Percentiles rank a stretch among this genome's conserved stretches.
These are phyloP conservation scores for Pterophyllum scalare DNA, from an alignment of 2,113 vertebrate species.

Conservation along the genomic window DNA sequence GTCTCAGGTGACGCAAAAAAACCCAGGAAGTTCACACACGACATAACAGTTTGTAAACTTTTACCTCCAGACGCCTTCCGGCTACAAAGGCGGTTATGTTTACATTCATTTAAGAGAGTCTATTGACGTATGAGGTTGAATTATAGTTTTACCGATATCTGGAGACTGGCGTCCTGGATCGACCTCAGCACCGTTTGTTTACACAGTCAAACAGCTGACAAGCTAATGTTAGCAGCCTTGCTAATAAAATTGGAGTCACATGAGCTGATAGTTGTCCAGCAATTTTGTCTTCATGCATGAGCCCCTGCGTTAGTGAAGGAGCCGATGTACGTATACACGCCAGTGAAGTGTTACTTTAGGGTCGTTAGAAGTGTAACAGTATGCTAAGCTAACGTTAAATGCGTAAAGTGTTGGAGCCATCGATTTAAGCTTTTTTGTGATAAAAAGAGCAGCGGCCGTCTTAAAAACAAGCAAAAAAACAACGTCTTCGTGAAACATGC, in stretches of 20 bases:
- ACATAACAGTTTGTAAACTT: slow-evolving; percentile 50
- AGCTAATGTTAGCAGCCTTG: slow-evolving; percentile 63
- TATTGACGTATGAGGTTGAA: not conserved
- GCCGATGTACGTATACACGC: not conserved
- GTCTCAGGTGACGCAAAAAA: not conserved
- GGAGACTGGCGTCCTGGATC: not conserved
- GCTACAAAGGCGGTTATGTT: not conserved
- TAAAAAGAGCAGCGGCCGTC: not conserved
- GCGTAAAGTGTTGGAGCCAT: not conserved
- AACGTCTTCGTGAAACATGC: slow-evolving; percentile 80
- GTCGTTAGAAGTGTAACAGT: not conserved
- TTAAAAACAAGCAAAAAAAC: not conserved
- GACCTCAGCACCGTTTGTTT: slow-evolving; percentile 58
- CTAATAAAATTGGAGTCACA: slow-evolving; percentile 29
- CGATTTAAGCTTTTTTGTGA: not conserved
- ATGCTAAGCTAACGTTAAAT: slow-evolving; percentile 42
- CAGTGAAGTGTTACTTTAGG: rapidly evolving
- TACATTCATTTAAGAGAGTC: rapidly evolving
- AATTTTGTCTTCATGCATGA: slow-evolving; percentile 2
- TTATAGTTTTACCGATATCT: not conserved
- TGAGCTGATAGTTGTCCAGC: slow-evolving; percentile 32
- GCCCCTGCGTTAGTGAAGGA: not conserved
- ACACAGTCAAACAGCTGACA: slow-evolving; percentile 54
- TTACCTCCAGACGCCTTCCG: not conserved
- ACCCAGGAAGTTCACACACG: slow-evolving; percentile 36